Evolutionary conservation across 2,113 vertebrate genomes (phyloP).

Genomic region (Alaudala cheleensis): DNA sequence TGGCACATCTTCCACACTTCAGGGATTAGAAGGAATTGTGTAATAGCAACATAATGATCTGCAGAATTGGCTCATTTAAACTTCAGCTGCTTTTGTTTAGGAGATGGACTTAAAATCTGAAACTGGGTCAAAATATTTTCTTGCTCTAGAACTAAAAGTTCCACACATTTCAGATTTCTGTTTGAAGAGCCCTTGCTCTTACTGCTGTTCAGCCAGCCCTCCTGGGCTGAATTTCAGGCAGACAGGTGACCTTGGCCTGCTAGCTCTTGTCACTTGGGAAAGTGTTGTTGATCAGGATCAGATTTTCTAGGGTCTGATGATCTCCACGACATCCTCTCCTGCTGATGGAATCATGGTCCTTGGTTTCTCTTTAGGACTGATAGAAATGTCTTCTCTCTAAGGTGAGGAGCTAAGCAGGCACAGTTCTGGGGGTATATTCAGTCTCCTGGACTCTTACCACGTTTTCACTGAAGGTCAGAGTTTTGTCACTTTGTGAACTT

Average conservation of each 20-base stretch:
- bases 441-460: background rate
- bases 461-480: background rate
- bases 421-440: rapidly evolving
- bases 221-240: background rate
- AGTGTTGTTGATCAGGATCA: background rate
- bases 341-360: background rate
- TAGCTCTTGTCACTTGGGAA: background rate
- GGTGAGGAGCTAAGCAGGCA: background rate
- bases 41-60: constrained; percentile 61
- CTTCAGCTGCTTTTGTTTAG: constrained; percentile 70
- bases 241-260: background rate
- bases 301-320: background rate
- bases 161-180: background rate
- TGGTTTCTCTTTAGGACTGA: background rate
- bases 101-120: constrained; percentile 42
- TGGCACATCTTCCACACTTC: constrained; percentile 59
- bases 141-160: constrained; percentile 29
- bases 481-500: background rate
- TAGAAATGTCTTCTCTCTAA: background rate
- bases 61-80: constrained; percentile 60
- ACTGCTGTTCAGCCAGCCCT: background rate
- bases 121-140: constrained; percentile 57
- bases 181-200: background rate
- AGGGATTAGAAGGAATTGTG: constrained; percentile 65
- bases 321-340: background rate